A percentile compares a stretch with the other conserved stretches of the same genome.
Conservation (phyloP, 2,113 vertebrate species). For the Thermophis baileyi region DNA sequence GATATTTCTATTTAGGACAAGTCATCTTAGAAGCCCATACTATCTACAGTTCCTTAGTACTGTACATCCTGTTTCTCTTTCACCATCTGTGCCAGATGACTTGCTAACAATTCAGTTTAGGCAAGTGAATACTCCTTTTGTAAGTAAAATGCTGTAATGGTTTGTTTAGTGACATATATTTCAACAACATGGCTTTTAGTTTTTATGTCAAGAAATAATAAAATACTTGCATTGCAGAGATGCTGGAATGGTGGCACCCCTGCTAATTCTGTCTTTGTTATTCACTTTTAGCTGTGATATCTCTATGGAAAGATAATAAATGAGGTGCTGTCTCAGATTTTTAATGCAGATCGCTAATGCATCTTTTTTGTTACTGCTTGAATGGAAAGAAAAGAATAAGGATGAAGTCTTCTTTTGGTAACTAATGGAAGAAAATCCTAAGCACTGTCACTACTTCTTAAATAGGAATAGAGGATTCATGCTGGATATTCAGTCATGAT, state of each 20-base stretch:
- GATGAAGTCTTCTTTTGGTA: constrained; percentile 38
- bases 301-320: constrained; percentile 48
- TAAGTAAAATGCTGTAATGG: constrained; percentile 48
- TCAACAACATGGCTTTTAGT: constrained; percentile 47
- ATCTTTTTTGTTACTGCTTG: constrained; percentile 41
- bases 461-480: background rate
- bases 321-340: constrained; percentile 55
- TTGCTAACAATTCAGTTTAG: constrained; percentile 42
- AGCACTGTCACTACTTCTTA: constrained; percentile 16
- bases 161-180: constrained; percentile 58
- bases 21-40: background rate
- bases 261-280: constrained; percentile 51
- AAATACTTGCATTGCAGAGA: constrained; percentile 45
- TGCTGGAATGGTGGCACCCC: constrained; percentile 57
- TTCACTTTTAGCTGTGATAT: constrained; percentile 49
- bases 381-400: constrained; percentile 31
- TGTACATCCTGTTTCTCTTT: constrained; percentile 12
- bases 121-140: constrained; percentile 33
- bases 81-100: constrained; percentile 35
- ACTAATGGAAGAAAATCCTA: constrained; percentile 2
- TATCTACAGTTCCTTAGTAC: constrained; percentile 37
- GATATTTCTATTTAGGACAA: background rate
- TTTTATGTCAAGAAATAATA: constrained; percentile 46
- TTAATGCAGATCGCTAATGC: constrained; percentile 46
- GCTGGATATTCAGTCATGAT: background rate